These are phyloP conservation scores for Laticauda colubrina DNA, from an alignment of 2,113 vertebrate genomes.

Conservation along the genomic window DNA sequence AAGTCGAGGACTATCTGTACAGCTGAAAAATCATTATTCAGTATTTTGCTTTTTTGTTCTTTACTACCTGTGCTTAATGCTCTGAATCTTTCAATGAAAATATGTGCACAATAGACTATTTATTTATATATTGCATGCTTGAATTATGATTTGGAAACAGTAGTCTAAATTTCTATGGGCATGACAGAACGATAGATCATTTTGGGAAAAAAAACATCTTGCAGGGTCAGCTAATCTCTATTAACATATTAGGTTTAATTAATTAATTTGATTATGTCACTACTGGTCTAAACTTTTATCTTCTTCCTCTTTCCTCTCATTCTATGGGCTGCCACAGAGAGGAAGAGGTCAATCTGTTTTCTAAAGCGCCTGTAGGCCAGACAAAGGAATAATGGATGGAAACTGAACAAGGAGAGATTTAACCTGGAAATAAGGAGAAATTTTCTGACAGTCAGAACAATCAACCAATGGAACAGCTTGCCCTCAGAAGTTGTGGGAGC, in stretches of 20 bases:
- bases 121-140: constrained; percentile 4
- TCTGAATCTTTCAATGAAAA: constrained; percentile 39
- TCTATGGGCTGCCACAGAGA: too few relatives aligned
- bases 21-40: constrained; percentile 16
- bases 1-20: not conserved
- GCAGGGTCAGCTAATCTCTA: not conserved
- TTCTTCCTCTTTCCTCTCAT: not conserved
- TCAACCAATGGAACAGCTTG: too few relatives aligned
- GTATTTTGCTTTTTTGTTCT: constrained; percentile 20
- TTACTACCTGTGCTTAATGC: constrained; percentile 30
- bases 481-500: too few relatives aligned
- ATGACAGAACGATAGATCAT: not conserved
- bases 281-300: not conserved
- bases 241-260: not conserved
- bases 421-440: too few relatives aligned
- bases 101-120: constrained; percentile 22
- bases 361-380: too few relatives aligned
- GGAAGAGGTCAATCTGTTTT: too few relatives aligned
- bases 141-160: constrained; percentile 21
- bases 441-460: too few relatives aligned
- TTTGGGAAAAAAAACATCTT: not conserved
- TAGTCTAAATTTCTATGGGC: not conserved
- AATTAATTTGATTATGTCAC: not conserved
- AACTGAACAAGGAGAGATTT: too few relatives aligned
- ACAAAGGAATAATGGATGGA: too few relatives aligned